Base-by-base conservation (phyloP, 2,113 vertebrate species). In the Chroicocephalus ridibundus region DNA sequence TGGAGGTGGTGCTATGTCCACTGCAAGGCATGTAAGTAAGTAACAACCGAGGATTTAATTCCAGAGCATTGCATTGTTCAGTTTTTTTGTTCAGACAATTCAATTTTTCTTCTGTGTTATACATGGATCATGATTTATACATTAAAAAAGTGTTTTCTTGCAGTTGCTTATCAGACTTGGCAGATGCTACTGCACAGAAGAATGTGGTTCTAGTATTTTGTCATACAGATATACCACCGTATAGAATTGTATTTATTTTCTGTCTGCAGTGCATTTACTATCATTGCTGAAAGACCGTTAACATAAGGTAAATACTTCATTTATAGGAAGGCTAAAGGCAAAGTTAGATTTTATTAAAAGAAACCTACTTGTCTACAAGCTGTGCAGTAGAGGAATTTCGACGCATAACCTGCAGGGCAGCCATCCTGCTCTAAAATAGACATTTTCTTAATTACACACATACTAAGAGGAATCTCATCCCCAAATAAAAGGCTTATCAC, bases 141-240 rank as follows among this genome's bases (percentile, higher is more conserved):
- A 75, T 88, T 80, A 54, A 82, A 95, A 84, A 86, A 77, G 10
- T 34, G 17, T 80, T 78, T 92, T 57, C 79, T 92, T 91, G 47
- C 66, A 46, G 24, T 92, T 93, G 79, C 93, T 97, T 97, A 97
- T 97, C 96, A 82, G 88, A 24, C 44, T 64, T 81, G 80, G 91
- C 96, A 97, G 94, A 88, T 95, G 80, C 40, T 86, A 5, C 80
- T 52, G 74, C 61, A 70, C 77, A 69, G 71, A 88, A 87, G 60
- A 94, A 76, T 15, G 27, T 55, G 49, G 36, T 21, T 77, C 46
- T 69, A 31, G 70, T 94, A 82, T 96, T 92, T 76, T 75, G 32
- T 74, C 75, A 8, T 58, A 62, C n/a, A 86, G 77, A 65, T 25
- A 46, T 19, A 36, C 34, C 8, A 1, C 77, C 71, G 32, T 72